These are phyloP conservation scores for Plodia interpunctella DNA, from an alignment of 1,140 invertebrate genomes.

Conservation along the genomic window DNA sequence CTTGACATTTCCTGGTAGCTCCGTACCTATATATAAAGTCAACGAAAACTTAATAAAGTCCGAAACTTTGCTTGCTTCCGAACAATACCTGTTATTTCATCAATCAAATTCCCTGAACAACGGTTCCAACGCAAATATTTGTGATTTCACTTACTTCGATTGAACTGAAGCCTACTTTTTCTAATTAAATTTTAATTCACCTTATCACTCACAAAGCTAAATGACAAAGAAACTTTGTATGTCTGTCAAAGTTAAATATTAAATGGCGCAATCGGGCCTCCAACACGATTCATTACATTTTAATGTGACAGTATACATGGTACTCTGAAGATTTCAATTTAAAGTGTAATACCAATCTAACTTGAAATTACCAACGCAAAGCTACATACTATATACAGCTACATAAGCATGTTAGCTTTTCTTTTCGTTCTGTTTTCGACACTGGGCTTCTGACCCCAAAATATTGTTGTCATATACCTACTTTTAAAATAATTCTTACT, in stretches of 20 bases:
- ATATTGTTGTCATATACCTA: too few species aligned
- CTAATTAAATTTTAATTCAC: constrained; percentile 2
- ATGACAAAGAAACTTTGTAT: constrained; percentile 1
- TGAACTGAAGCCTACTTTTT: not conserved
- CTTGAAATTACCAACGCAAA: too few species aligned
- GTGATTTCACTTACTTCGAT: constrained; percentile 1
- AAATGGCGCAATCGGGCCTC: not conserved
- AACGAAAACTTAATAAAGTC: not conserved
- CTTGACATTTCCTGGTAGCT: too few species aligned
- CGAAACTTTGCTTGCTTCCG: not conserved
- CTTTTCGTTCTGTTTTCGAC: too few species aligned
- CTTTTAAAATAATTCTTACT: too few species aligned
- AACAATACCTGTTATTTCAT: constrained; percentile 7
- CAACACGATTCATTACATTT: not conserved
- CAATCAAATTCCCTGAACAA: not conserved
- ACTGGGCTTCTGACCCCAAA: too few species aligned
- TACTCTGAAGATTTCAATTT: too few species aligned
- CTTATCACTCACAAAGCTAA: not conserved
- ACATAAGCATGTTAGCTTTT: too few species aligned
- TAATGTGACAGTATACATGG: too few species aligned
- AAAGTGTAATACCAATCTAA: too few species aligned
- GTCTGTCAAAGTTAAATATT: not conserved
- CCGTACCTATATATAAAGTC: too few species aligned
- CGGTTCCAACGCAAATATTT: not conserved
- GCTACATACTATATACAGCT: too few species aligned